Percentiles rank a stretch among this genome's conserved stretches.
These are phyloP conservation scores for Drosophila asahinai DNA, from an alignment of 1,140 invertebrate genomes.

Conservation along the genomic window DNA sequence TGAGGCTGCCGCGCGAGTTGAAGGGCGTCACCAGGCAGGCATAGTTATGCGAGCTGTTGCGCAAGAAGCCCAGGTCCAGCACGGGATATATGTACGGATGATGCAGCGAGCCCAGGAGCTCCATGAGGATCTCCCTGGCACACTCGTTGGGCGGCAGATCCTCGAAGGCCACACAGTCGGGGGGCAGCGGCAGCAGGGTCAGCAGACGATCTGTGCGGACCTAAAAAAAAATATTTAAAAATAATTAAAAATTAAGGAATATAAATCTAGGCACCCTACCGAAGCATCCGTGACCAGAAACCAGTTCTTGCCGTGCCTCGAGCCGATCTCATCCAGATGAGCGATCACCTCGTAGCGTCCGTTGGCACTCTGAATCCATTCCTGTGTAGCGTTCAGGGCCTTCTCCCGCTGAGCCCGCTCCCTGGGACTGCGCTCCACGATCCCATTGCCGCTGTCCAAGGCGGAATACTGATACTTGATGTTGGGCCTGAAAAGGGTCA, in stretches of 20 bases:
- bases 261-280: slow-evolving; percentile 32
- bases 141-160: slow-evolving; percentile 86
- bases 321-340: slow-evolving; percentile 92
- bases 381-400: slow-evolving; percentile 88
- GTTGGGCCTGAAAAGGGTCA: slow-evolving; percentile 72
- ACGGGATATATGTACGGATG: slow-evolving; percentile 97
- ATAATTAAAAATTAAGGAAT: not conserved
- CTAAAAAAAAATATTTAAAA: slow-evolving; percentile 28
- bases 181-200: slow-evolving; percentile 90
- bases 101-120: slow-evolving; percentile 93
- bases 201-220: slow-evolving; percentile 91
- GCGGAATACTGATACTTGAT: slow-evolving; percentile 89
- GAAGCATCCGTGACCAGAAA: slow-evolving; percentile 92
- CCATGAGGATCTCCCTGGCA: slow-evolving; percentile 88
- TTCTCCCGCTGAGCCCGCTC: slow-evolving; percentile 88
- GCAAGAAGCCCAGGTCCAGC: slow-evolving; percentile 90
- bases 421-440: slow-evolving; percentile 88
- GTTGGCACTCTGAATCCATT: slow-evolving; percentile 88
- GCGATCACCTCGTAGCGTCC: slow-evolving; percentile 91
- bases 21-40: slow-evolving; percentile 92
- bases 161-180: slow-evolving; percentile 86
- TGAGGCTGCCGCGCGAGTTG: slow-evolving; percentile 93
- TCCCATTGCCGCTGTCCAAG: slow-evolving; percentile 87
- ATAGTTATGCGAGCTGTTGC: slow-evolving; percentile 86
- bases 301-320: slow-evolving; percentile 94